Base-by-base conservation (phyloP, 2,113 vertebrate species). In the Chionis minor region DNA sequence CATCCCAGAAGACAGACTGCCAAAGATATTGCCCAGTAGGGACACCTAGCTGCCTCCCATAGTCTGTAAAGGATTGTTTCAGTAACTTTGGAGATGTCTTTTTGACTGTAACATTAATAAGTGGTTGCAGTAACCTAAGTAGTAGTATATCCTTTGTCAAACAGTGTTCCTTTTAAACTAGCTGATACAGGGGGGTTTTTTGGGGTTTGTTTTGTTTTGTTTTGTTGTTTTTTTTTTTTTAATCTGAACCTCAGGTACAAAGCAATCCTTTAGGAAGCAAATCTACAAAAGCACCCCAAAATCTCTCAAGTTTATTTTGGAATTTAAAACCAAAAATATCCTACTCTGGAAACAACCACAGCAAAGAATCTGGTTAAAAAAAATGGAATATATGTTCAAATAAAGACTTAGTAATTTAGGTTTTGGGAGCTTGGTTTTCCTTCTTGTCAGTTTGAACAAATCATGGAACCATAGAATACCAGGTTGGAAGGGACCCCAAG, bases 101-200 rank as follows among this genome's bases (percentile, higher is more conserved):
- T 91, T 80, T 69, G 58, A 63, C n/a, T 90, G 28, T 30, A 65
- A 59, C 32, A 54, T 59, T 62, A 93, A 14, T 45, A 79, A 81
- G 19, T 45, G 2, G 10, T 69, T 86, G 40, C 44, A 89, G 35
- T 44, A 40, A 11, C 54, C 33, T 42, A 54, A 65, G 27, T 63
- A 81, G 70, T 80, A 74, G 45, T 33, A n/a, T 35, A 42, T 58
- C 14, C 30, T 89, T 85, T 75, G 30, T 51, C 0, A 3, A 79
- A 69, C 6, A 70, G 27, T 69, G 5, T 1, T 85, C 19, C n/a
- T 88, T 95, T 79, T 32, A 66, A 81, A 75, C 1, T 52, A 61
- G 24, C 17, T 75, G 27, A 52, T 58, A 52, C 0, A 9, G 13
- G 1, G 1, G n/a, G n/a, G n/a, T n/a, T n/a, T n/a, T n/a, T n/a